phyloP scores from a whole-genome alignment of 2,888 invertebrate genomes.

The Netelia inedita region DNA sequence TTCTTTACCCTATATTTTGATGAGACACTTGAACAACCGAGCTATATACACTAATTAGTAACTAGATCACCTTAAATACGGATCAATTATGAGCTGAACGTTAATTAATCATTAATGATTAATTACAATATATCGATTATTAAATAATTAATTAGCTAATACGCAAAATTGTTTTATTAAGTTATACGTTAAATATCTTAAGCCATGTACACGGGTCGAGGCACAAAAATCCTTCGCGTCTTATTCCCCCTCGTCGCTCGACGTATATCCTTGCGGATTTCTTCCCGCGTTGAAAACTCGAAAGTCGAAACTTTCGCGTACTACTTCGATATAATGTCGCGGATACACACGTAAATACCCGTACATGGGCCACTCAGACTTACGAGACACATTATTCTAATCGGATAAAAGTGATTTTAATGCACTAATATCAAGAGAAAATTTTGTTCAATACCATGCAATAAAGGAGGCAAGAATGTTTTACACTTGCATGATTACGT shows the following conservation, averaged over 20 bases:
- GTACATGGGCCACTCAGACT: background rate
- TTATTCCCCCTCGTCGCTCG: conserved; percentile 20
- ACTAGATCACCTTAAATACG: background rate
- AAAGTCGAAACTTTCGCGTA: conserved; percentile 67
- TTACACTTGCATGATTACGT: conserved; percentile 7
- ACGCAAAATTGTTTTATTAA: no score
- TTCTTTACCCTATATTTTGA: background rate
- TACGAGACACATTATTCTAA: conserved; percentile 26
- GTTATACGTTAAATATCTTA: no score
- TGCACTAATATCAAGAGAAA: conserved; percentile 21
- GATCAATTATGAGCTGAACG: background rate
- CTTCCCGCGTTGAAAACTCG: conserved; percentile 52
- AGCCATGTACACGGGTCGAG: no score
- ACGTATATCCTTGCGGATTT: conserved; percentile 49
- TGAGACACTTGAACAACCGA: background rate
- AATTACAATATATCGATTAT: background rate
- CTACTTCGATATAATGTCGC: conserved; percentile 61
- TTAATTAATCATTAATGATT: background rate
- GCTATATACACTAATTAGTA: background rate
- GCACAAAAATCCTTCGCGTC: background rate
- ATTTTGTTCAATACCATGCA: background rate
- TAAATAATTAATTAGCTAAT: background rate
- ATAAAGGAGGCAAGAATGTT: background rate
- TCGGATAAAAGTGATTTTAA: conserved; percentile 32
- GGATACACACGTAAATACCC: conserved; percentile 11